Conservation (phyloP, 2,888 invertebrate genomes). For the Harpagoxenus sublaevis region DNA sequence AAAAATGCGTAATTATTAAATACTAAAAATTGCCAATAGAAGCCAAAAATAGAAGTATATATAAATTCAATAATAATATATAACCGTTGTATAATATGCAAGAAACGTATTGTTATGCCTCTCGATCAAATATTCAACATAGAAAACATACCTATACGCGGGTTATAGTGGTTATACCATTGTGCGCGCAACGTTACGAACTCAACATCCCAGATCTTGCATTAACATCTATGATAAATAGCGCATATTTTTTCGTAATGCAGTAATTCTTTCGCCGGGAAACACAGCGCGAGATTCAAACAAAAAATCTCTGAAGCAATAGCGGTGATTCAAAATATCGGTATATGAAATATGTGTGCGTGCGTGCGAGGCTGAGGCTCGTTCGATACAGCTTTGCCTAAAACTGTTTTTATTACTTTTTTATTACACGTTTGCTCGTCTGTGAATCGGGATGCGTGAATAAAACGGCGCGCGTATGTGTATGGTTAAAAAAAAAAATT, state of each 20-base stretch:
- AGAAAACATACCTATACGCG: constrained; percentile 3
- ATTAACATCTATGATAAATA: constrained; percentile 48
- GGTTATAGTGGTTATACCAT: no score
- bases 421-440: constrained; percentile 40
- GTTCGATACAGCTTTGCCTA: constrained; percentile 53
- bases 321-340: constrained; percentile 39
- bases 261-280: constrained; percentile 30
- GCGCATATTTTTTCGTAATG: constrained; percentile 39
- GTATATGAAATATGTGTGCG: constrained; percentile 8
- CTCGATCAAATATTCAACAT: background rate
- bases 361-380: constrained; percentile 26
- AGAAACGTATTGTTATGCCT: constrained; percentile 16
- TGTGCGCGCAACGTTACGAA: constrained; percentile 6
- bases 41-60: background rate
- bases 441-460: constrained; percentile 34
- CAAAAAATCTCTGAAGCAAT: constrained; percentile 40
- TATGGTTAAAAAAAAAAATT: constrained; percentile 44
- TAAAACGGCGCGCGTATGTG: constrained; percentile 5
- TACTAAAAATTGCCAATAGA: background rate
- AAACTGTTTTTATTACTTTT: constrained; percentile 59
- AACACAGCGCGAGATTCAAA: constrained; percentile 6
- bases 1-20: background rate
- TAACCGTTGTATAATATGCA: constrained; percentile 2
- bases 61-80: background rate
- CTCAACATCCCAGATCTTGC: constrained; percentile 1